Evolutionary conservation across 2,113 vertebrate species (phyloP).

Genomic region (Leucopsar rothschildi): DNA sequence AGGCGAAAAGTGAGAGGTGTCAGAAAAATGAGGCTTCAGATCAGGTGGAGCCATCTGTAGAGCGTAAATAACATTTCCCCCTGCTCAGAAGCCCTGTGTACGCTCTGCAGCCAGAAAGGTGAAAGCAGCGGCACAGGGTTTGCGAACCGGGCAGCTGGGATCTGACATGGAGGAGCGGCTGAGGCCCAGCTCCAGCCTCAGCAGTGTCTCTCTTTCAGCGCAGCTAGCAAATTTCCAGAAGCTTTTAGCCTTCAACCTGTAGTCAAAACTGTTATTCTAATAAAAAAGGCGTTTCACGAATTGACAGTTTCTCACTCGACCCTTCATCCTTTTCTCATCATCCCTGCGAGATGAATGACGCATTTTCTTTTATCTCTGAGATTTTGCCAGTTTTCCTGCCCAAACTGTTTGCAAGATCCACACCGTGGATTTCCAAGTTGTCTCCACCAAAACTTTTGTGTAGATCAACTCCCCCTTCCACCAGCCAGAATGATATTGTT

Average conservation of each 20-base stretch:
- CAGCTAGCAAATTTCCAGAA: background rate
- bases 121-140: background rate
- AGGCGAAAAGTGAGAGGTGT: slow-evolving; percentile 36
- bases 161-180: background rate
- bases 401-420: background rate
- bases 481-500: background rate
- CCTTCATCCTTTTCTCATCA: background rate
- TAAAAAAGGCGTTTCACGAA: slow-evolving; percentile 25
- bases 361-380: background rate
- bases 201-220: background rate
- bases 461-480: background rate
- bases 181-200: background rate
- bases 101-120: background rate
- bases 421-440: background rate
- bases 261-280: background rate
- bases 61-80: background rate
- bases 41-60: background rate
- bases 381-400: slow-evolving; percentile 19
- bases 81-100: background rate
- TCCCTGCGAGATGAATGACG: background rate
- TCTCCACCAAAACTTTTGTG: background rate
- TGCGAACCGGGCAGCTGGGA: background rate
- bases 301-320: background rate
- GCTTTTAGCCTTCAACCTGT: background rate
- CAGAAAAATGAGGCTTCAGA: slow-evolving; percentile 6